These are phyloP conservation scores for Mormyrops boulengeri DNA, from an alignment of 2,797 vertebrate species.

Conservation along the genomic window DNA sequence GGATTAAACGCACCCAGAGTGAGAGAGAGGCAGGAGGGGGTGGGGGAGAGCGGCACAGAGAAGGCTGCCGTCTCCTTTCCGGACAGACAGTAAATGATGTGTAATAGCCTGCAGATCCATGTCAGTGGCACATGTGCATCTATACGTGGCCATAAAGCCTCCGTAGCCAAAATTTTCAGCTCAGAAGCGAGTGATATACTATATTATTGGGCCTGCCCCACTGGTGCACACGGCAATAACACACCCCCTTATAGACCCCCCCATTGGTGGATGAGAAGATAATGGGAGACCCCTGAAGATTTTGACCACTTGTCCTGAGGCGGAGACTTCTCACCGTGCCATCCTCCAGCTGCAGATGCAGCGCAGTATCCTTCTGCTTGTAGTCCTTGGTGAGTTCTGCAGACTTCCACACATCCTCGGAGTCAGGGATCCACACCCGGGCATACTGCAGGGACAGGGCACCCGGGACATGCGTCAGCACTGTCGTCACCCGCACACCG, in stretches of 20 bases:
- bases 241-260: neutral
- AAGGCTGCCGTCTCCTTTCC: neutral
- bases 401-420: slow-evolving; percentile 94
- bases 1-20: neutral
- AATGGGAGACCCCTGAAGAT: neutral
- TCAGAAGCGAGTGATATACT: neutral
- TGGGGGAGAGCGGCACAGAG: neutral
- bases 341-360: slow-evolving; percentile 84
- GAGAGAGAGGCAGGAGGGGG: neutral
- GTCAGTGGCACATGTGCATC: neutral
- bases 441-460: slow-evolving; percentile 65
- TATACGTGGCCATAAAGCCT: neutral
- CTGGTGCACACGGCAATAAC: neutral
- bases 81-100: neutral
- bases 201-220: neutral
- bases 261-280: neutral
- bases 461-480: neutral
- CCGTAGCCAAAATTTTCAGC: neutral
- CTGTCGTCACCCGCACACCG: neutral
- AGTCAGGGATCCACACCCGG: slow-evolving; percentile 95
- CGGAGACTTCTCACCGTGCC: slow-evolving; percentile 67
- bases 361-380: slow-evolving; percentile 75
- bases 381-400: slow-evolving; percentile 91
- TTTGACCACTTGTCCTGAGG: neutral
- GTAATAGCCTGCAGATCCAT: neutral